These are phyloP conservation scores for Bagarius yarrelli DNA, from an alignment of 2,113 vertebrate genomes.

Conservation along the genomic window DNA sequence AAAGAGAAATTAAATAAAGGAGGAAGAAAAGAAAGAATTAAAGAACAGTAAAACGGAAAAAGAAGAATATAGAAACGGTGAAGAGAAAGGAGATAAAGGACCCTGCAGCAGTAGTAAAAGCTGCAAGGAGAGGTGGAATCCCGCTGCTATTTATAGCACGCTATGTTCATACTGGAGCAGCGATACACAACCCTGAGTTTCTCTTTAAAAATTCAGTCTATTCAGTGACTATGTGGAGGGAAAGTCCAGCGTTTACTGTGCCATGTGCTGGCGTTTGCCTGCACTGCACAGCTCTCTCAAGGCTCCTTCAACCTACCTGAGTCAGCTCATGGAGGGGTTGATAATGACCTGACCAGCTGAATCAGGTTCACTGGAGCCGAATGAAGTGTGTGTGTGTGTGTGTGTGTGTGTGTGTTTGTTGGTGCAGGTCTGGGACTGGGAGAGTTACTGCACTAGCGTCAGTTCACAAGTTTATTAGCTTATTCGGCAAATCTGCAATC, in stretches of 20 bases:
- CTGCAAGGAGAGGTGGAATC: conserved; percentile 26
- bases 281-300: conserved; percentile 1
- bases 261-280: conserved; percentile 12
- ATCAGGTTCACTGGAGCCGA: conserved; percentile 8
- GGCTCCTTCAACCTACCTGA: conserved; percentile 6
- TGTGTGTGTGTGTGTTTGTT: background rate
- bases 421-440: background rate
- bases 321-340: conserved; percentile 3
- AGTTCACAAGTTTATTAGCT: conserved; percentile 17
- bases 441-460: background rate
- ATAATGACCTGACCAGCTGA: conserved; percentile 29
- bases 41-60: conserved; percentile 15
- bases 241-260: background rate
- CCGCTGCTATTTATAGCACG: conserved; percentile 36
- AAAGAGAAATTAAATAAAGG: conserved; percentile 34
- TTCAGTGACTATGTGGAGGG: background rate
- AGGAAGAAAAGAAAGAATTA: background rate
- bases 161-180: conserved; percentile 10
- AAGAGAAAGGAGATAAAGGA: background rate
- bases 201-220: background rate
- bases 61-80: background rate
- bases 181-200: conserved; percentile 10
- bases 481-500: conserved; percentile 1
- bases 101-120: conserved; percentile 14
- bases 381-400: background rate